Conservation (phyloP, 2,113 vertebrate genomes). For the Onychostoma macrolepis region DNA sequence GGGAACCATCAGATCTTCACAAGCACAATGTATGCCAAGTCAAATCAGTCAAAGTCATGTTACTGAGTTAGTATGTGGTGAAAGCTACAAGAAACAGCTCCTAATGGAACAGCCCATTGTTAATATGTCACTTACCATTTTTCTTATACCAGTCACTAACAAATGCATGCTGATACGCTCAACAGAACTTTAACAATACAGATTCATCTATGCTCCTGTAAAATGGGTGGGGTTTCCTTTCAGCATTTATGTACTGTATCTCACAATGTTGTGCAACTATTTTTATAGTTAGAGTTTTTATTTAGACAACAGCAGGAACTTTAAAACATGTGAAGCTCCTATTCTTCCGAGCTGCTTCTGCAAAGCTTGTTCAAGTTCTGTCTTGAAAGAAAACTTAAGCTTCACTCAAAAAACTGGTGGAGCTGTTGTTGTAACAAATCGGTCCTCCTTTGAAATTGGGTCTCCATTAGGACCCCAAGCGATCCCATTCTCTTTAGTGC, state of each 20-base stretch:
- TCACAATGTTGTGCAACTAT: neutral
- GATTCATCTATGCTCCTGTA: neutral
- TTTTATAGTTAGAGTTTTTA: too few species aligned
- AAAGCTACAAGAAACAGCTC: neutral
- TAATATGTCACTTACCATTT: neutral
- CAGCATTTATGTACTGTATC: neutral
- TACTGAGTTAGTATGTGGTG: neutral
- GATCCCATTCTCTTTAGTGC: neutral
- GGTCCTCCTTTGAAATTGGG: neutral
- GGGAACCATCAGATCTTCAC: neutral
- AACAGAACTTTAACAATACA: neutral
- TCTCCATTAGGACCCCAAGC: neutral
- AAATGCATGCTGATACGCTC: neutral
- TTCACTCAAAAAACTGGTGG: neutral
- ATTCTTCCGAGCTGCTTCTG: neutral
- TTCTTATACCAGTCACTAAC: neutral
- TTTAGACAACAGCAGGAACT: neutral
- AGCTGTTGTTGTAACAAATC: neutral
- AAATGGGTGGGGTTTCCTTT: slow-evolving; percentile 48
- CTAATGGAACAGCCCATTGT: neutral
- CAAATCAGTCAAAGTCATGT: neutral
- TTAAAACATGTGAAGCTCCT: neutral
- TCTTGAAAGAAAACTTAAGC: neutral
- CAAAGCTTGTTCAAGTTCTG: slow-evolving; percentile 7
- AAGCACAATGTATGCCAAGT: neutral